These are phyloP conservation scores for Aphaenogaster ashmeadi DNA, from an alignment of 1,140 invertebrate species.

Conservation along the genomic window DNA sequence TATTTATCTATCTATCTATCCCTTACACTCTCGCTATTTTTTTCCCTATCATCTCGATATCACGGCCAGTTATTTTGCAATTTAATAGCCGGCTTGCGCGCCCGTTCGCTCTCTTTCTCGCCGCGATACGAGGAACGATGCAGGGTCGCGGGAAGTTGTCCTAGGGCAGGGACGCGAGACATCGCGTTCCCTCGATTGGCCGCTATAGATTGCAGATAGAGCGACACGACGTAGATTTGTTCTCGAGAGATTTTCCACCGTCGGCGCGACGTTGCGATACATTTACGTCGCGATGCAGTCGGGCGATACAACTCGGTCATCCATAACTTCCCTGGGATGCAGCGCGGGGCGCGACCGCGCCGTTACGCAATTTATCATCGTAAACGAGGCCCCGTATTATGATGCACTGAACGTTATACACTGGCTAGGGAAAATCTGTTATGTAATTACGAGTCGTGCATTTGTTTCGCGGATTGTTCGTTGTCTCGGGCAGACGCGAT, in stretches of 20 bases:
- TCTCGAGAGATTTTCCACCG: constrained; percentile 11
- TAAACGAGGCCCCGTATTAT: constrained; percentile 31
- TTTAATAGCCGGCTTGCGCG: constrained; percentile 63
- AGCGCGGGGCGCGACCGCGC: not conserved
- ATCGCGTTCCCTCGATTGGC: not conserved
- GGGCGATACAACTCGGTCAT: constrained; percentile 27
- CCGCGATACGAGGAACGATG: not conserved
- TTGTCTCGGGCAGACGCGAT: not conserved
- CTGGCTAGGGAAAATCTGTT: constrained; percentile 5
- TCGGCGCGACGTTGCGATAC: not conserved
- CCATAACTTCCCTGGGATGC: constrained; percentile 29
- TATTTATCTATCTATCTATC: constrained; percentile 8
- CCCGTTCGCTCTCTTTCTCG: not conserved
- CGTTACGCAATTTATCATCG: constrained; percentile 55
- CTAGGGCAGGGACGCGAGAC: constrained; percentile 3
- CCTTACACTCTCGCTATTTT: not conserved
- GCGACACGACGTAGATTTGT: constrained; percentile 1
- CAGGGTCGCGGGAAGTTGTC: not conserved
- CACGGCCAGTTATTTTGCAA: constrained; percentile 67
- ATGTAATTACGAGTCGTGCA: constrained; percentile 25
- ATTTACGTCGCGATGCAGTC: constrained; percentile 31
- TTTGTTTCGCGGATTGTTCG: constrained; percentile 20
- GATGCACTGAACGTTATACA: constrained; percentile 20
- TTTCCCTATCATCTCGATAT: constrained; percentile 19
- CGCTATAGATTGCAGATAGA: not conserved